Base-by-base conservation (phyloP, 2,888 invertebrate genomes). In the Pachliopta kotzebuea region DNA sequence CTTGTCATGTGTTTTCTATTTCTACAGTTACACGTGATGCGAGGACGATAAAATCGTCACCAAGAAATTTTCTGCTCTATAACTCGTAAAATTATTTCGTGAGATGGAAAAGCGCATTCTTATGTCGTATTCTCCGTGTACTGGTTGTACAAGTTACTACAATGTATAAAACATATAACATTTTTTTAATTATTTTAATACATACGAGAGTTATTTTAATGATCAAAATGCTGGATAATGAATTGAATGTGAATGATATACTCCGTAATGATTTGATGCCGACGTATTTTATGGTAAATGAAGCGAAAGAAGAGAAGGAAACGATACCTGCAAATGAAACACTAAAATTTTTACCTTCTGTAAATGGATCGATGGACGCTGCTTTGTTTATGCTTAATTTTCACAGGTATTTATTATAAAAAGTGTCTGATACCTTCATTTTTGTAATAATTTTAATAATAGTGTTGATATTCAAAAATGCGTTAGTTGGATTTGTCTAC, bases 211-310 rank as follows among this genome's bases (percentile, higher is more conserved):
- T 18, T 9, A 26, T 56, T 50, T 52, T 52, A 21, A 55, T 69
- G 49, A 66, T 74, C 21, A 76, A 78, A 71, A 81, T 81, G 74
- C 76, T 79, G 65, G 80, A 86, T 24, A 80, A 76, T 74, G 90
- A 88, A 57, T 76, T 93, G 37, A 90, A 95, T 81, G 84, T 95
- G 8, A 92, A 95, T 68, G 95, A 95, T 81, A 94, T 96, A 74
- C 83, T 96, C 26, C 92, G 94, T 18, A 93, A 92, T n/a, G 94
- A 95, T 82, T 89, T 94, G 56, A 94, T 96, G 93, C 96, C 96
- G 0, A 93, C 94, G 0, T 93, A 93, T 69, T 86, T 95, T 66
- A 89, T 95, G 62, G 81, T 92, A 65, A 83, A 90, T 23, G 90
- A 86, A 63, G 80, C 78, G 37, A 70, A 72, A 29, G 74, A 67